Conservation (phyloP, 2,113 vertebrate species). For the Leucopsar rothschildi region DNA sequence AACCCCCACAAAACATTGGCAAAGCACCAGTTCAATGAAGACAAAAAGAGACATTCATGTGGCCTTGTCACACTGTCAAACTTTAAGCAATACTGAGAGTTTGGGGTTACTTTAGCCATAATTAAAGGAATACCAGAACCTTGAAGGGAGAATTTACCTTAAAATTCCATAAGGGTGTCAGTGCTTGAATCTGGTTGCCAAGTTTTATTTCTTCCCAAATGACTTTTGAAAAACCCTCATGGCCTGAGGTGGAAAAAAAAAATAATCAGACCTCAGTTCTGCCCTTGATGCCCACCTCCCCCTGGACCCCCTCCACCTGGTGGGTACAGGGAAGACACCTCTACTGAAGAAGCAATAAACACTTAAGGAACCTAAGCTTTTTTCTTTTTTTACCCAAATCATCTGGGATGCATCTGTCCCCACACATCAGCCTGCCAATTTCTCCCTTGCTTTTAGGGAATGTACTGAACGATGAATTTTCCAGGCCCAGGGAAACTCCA, state of each 20-base stretch:
- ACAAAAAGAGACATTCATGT: not conserved
- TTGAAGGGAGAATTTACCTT: not conserved
- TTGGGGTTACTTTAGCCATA: not conserved
- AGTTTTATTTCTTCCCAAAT: not conserved
- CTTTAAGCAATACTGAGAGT: not conserved
- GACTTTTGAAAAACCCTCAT: not conserved
- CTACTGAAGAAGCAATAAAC: not conserved
- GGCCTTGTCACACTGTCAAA: not conserved
- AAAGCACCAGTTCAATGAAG: not conserved
- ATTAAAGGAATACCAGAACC: not conserved
- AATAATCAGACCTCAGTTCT: not conserved
- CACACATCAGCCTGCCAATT: rapidly evolving
- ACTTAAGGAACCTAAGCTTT: not conserved
- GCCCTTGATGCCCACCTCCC: not conserved
- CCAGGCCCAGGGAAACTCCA: not conserved
- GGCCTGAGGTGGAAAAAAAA: not conserved
- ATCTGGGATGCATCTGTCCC: not conserved
- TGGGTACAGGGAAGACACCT: not conserved
- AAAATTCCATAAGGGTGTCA: not conserved
- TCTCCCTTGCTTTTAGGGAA: not conserved
- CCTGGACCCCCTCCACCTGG: rapidly evolving
- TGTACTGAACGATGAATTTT: not conserved
- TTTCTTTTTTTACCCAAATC: not conserved
- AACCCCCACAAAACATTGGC: not conserved
- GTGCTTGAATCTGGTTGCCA: not conserved